These are phyloP conservation scores for Anguilla japonica DNA, from an alignment of 2,113 vertebrate genomes.

Conservation along the genomic window DNA sequence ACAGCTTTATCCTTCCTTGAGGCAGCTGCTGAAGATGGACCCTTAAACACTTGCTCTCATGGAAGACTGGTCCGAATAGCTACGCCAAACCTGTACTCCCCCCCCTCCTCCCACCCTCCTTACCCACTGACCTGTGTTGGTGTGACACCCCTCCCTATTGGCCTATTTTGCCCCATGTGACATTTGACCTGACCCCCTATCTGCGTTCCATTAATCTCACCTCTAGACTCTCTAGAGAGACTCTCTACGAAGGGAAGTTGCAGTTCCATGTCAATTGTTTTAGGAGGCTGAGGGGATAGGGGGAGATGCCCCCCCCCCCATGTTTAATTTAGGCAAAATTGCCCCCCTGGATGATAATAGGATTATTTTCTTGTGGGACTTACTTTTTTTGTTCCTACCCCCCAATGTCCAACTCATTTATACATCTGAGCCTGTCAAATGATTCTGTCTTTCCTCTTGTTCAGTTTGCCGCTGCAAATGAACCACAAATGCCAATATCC, in stretches of 20 bases:
- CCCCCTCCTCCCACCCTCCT: not conserved
- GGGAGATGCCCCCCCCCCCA: no score
- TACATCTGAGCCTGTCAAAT: no score
- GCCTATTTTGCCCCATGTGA: not conserved
- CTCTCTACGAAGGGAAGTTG: not conserved
- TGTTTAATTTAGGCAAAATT: no score
- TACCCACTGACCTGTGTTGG: not conserved
- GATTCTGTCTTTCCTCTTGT: no score
- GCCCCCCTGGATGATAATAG: no score
- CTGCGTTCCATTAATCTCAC: not conserved
- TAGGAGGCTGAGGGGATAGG: no score
- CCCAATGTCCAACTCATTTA: no score
- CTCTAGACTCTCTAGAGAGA: not conserved
- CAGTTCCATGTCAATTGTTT: no score
- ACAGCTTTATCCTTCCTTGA: not conserved
- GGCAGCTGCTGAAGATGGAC: constrained; percentile 3
- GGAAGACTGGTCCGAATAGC: not conserved
- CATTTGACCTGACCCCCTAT: not conserved
- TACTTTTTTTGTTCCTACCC: no score
- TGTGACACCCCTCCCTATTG: not conserved
- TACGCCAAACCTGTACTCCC: not conserved
- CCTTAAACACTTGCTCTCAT: constrained; percentile 14
- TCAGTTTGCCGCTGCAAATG: not conserved
- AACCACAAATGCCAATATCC: constrained; percentile 1
- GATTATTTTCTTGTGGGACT: no score